Base-by-base conservation (phyloP, 2,113 vertebrate genomes). In the Cephalopholis sonnerati region DNA sequence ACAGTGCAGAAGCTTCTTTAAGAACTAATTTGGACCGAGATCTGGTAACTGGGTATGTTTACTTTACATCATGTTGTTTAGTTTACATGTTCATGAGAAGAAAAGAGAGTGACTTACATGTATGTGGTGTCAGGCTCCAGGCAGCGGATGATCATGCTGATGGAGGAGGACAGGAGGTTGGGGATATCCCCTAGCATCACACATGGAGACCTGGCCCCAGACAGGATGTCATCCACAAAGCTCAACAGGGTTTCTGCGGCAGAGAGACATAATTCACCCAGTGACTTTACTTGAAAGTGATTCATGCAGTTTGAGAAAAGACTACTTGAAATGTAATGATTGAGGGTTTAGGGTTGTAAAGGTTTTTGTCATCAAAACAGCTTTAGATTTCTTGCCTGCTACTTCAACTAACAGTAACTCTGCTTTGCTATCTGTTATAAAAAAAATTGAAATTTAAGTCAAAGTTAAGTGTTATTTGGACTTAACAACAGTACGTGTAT, bases 181-280 rank as follows among this genome's bases (percentile, higher is more conserved):
- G 97, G 98, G 76, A 99, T 97, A 92, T 98, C 97, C 20, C 97
- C 97, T 0, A 98, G 95, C 97, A 99, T 99, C 83, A 97, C 97
- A 20, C 98, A 99, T 0, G 98, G 98, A 10, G 98, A 97, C 94
- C 98, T 97, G 69, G 98, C 97, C 1, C 98, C 98, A 0, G 98
- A 99, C 92, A 99, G 94, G 89, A 99, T 98, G 92, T 99, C 98
- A 2, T 99, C 98, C 83, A 98, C 97, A 0, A 99, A 99, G 91
- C 98, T 99, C 94, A 99, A 88, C 84, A 99, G 95, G 0, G 96
- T 98, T 95, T 99, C 98, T 99, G 94, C 12, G 39, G 41, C 29
- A 82, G 7, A 81, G n/a, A 62, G 9, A 81, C 18, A 67, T 17
- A 36, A 62, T 9, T 44, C 54, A 48, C 15, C 8, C 1, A 24